Evolutionary conservation across 2,113 vertebrate genomes (phyloP).

Genomic region (Donacobius atricapilla): DNA sequence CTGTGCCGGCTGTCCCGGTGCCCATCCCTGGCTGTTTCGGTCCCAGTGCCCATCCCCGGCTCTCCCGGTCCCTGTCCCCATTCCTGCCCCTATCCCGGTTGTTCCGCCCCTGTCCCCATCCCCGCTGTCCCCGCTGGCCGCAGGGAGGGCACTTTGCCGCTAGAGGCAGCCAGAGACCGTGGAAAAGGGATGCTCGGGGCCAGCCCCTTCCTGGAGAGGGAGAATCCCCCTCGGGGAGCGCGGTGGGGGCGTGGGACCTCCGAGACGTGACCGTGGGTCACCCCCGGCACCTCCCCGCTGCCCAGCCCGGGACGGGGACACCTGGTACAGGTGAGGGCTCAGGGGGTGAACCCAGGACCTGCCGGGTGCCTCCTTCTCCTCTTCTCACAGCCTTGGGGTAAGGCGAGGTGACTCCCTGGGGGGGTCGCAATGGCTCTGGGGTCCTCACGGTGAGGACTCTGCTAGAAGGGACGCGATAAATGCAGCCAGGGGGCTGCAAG

Average conservation of each 20-base stretch:
- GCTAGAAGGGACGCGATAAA: not conserved
- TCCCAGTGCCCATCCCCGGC: not conserved
- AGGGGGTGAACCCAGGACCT: not conserved
- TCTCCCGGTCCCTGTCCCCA: not conserved
- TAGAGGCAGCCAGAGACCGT: conserved; percentile 58
- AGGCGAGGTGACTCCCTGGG: not conserved
- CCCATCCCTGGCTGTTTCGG: too few species aligned
- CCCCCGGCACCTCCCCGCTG: not conserved
- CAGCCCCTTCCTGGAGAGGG: not conserved
- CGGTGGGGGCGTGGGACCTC: not conserved
- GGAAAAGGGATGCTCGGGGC: not conserved
- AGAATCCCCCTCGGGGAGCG: not conserved
- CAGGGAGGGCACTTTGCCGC: not conserved
- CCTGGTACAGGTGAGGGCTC: not conserved
- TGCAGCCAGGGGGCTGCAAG: not conserved
- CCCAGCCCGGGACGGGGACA: too few species aligned
- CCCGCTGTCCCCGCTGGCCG: not conserved
- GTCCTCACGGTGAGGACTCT: not conserved
- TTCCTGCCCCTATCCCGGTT: too few species aligned
- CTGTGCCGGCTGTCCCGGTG: not conserved
- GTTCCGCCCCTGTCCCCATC: not conserved
- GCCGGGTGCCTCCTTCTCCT: not conserved
- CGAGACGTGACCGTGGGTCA: not conserved
- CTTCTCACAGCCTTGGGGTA: fast-evolving
- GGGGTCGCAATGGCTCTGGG: not conserved